Percentiles rank a stretch among this genome's conserved stretches.
Evolutionary conservation across 2,888 invertebrate genomes (phyloP).

Genomic region (Buathra laborator): DNA sequence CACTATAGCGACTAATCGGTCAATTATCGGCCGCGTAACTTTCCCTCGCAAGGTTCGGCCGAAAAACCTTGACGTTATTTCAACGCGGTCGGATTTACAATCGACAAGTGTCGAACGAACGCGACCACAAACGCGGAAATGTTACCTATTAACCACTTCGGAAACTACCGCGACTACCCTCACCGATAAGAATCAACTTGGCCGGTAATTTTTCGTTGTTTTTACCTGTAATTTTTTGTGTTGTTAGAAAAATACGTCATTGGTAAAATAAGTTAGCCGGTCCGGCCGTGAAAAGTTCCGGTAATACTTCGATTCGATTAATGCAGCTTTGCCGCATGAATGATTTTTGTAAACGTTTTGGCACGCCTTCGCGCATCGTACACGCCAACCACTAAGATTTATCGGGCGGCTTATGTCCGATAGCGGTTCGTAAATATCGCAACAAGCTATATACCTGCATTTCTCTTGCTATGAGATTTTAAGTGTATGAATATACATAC

Average conservation of each 20-base stretch:
- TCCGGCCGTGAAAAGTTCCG: neutral
- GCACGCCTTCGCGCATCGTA: too few species aligned
- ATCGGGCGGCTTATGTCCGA: too few species aligned
- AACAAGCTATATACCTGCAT: too few species aligned
- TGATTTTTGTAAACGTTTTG: neutral
- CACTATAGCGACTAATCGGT: neutral
- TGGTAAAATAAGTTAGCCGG: neutral
- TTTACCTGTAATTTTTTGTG: neutral
- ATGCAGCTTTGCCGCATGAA: neutral
- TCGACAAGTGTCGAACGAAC: too few species aligned
- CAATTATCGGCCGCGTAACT: neutral
- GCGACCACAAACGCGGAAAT: neutral
- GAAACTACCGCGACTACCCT: neutral
- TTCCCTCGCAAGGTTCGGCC: slow-evolving; percentile 2
- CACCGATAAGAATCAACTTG: neutral
- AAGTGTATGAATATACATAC: too few species aligned
- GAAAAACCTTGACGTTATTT: neutral
- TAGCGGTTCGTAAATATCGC: too few species aligned
- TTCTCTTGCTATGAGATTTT: too few species aligned
- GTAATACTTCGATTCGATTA: neutral
- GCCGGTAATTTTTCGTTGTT: neutral
- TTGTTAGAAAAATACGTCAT: neutral
- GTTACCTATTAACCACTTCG: neutral
- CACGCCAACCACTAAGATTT: too few species aligned
- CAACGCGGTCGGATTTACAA: neutral